phyloP scores from a whole-genome alignment of 2,113 vertebrate genomes.

The Macheiramphus alcinus region DNA sequence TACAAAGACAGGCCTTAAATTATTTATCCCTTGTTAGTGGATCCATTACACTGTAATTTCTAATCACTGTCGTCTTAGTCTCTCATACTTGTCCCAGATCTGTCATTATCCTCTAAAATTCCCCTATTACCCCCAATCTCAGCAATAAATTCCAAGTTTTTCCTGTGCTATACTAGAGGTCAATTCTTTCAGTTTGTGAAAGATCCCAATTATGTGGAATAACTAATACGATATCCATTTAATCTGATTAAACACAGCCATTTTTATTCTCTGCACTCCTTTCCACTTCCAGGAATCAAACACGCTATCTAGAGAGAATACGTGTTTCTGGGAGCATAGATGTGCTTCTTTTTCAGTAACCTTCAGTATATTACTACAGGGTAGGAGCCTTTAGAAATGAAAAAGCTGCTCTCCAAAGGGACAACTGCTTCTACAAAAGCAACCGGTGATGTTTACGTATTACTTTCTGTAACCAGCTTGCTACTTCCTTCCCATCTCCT shows the following conservation, averaged over 20 bases:
- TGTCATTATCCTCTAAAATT: background rate
- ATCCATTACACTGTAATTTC: background rate
- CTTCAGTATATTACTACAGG: background rate
- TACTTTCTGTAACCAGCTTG: background rate
- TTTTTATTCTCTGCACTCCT: background rate
- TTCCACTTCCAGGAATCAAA: background rate
- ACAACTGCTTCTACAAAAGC: background rate
- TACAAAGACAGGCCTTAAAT: background rate
- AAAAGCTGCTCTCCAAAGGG: background rate
- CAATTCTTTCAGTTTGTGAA: background rate
- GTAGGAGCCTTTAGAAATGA: background rate
- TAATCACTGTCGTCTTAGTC: background rate
- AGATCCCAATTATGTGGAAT: background rate
- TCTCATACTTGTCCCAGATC: background rate
- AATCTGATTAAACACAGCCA: background rate
- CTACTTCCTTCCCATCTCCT: background rate
- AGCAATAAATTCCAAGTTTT: background rate
- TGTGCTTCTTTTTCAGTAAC: background rate
- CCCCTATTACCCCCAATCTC: background rate
- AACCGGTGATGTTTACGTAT: background rate
- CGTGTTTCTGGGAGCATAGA: background rate
- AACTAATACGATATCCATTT: background rate
- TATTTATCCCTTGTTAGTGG: background rate
- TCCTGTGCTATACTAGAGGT: background rate
- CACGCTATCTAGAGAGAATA: accelerated